A percentile compares a stretch with the other conserved stretches of the same genome.
phyloP scores from a whole-genome alignment of 1,140 invertebrate species.

The Mamestra configurata region DNA sequence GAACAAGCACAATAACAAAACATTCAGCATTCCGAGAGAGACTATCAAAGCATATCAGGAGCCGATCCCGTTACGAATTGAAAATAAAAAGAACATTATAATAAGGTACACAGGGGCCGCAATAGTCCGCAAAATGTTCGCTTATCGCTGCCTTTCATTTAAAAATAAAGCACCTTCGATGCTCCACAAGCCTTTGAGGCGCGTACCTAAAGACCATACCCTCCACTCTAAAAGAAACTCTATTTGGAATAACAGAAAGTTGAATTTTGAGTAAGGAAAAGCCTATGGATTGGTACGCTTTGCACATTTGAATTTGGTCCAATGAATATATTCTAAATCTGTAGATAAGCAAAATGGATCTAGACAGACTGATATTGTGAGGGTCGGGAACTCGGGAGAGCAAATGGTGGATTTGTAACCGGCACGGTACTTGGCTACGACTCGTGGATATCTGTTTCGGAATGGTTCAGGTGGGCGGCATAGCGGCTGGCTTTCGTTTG shows the following conservation, averaged over 20 bases:
- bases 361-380: slow-evolving; percentile 45
- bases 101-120: slow-evolving; percentile 35
- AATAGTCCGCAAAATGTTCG: slow-evolving; percentile 50
- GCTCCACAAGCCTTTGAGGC: slow-evolving; percentile 24
- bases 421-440: background rate
- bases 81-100: slow-evolving; percentile 51
- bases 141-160: slow-evolving; percentile 49
- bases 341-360: slow-evolving; percentile 51
- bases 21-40: background rate
- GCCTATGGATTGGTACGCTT: slow-evolving; percentile 28
- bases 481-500: background rate
- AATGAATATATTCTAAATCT: slow-evolving; percentile 53
- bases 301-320: slow-evolving; percentile 52
- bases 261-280: background rate
- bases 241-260: background rate
- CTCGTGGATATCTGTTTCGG: background rate
- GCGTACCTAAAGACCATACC: slow-evolving; percentile 19
- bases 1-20: background rate
- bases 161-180: slow-evolving; percentile 52
- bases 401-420: slow-evolving; percentile 19
- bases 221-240: background rate
- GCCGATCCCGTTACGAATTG: slow-evolving; percentile 32
- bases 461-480: background rate
- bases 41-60: slow-evolving; percentile 32
- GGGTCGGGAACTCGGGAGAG: slow-evolving; percentile 36